phyloP scores from a whole-genome alignment of 2,888 invertebrate species.

The Orthosia cruda region DNA sequence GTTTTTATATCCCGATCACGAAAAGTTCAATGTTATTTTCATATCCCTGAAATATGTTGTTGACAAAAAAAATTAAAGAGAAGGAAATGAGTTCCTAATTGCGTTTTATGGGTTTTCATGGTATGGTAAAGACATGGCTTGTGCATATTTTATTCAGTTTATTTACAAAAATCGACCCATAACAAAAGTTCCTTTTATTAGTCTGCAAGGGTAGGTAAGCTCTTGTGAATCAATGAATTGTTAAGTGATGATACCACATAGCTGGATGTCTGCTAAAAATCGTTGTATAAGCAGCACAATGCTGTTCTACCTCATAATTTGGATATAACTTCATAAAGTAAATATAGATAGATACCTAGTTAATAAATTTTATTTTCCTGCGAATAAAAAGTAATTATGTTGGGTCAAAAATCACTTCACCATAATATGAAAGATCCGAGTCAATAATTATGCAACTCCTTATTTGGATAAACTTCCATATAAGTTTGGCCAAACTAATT shows the following conservation, averaged over 20 bases:
- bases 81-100: no score
- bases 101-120: no score
- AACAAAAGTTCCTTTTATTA: background rate
- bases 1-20: slow-evolving; percentile 1
- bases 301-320: background rate
- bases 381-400: background rate
- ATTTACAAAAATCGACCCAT: background rate
- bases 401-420: slow-evolving; percentile 4
- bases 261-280: background rate
- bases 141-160: background rate
- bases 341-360: background rate
- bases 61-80: no score
- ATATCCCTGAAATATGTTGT: background rate
- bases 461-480: slow-evolving; percentile 5
- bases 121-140: background rate
- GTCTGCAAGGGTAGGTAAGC: background rate
- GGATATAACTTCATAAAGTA: background rate
- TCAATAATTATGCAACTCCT: background rate
- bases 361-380: background rate
- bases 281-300: background rate
- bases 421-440: background rate
- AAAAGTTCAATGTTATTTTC: slow-evolving; percentile 4
- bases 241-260: background rate
- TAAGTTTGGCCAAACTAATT: slow-evolving; percentile 1
- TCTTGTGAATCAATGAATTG: background rate